These are phyloP conservation scores for Pleuronectes platessa DNA, from an alignment of 2,113 vertebrate genomes.

Conservation along the genomic window DNA sequence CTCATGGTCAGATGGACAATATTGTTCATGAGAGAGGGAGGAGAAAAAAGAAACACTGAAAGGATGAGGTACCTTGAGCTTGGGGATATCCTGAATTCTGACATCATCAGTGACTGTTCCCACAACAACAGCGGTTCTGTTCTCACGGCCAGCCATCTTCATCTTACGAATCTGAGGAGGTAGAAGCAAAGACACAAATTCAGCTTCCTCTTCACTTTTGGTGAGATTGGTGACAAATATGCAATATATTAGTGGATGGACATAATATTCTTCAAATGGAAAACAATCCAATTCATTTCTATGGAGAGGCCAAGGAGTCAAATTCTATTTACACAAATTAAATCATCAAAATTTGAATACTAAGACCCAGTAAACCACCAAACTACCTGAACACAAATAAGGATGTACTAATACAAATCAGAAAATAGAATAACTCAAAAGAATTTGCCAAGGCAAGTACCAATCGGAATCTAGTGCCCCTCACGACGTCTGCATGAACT, in stretches of 20 bases:
- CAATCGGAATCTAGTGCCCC: background rate
- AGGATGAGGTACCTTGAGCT: slow-evolving; percentile 84
- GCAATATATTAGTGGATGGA: no score
- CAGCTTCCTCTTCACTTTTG: no score
- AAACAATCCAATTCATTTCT: no score
- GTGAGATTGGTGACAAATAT: no score
- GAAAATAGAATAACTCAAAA: no score
- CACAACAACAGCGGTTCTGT: slow-evolving; percentile 89
- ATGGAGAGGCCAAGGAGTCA: no score
- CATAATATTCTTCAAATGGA: no score
- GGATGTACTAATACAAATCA: background rate
- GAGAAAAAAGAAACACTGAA: background rate
- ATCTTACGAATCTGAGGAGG: slow-evolving; percentile 88
- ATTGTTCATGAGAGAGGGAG: background rate
- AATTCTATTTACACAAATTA: no score
- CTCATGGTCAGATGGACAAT: background rate
- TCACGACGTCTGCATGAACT: no score
- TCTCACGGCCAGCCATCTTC: slow-evolving; percentile 88
- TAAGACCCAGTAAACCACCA: background rate
- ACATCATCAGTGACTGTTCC: slow-evolving; percentile 91
- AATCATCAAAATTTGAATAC: background rate
- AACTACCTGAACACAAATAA: background rate
- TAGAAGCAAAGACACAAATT: background rate
- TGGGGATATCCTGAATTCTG: slow-evolving; percentile 89
- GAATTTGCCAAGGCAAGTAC: background rate